Conservation (phyloP, 2,797 vertebrate species). For the Anolis apletophallus region DNA sequence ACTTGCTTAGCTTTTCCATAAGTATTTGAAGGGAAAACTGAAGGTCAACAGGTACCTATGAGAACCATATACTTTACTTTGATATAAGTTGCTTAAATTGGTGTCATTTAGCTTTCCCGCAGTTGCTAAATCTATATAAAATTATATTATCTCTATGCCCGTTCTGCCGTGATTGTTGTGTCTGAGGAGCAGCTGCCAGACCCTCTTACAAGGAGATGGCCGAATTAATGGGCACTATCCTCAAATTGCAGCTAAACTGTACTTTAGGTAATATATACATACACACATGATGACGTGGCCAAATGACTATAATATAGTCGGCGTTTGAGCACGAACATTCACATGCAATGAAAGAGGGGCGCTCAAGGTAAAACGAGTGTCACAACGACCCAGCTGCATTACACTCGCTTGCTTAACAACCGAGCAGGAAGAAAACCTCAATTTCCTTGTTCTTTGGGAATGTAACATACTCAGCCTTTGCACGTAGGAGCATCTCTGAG, state of each 20-base stretch:
- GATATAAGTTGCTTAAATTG: background rate
- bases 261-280: background rate
- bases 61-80: too few relatives aligned
- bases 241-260: background rate
- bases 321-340: background rate
- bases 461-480: background rate
- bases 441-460: background rate
- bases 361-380: background rate
- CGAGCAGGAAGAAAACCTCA: background rate
- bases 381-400: background rate
- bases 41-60: rapidly evolving
- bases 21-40: background rate
- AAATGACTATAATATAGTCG: background rate
- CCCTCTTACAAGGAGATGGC: background rate
- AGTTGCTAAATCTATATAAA: background rate
- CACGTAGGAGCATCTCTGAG: too few relatives aligned
- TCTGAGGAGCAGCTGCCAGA: background rate
- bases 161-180: background rate
- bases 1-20: too few relatives aligned
- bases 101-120: background rate
- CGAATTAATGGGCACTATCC: slow-evolving; percentile 2
- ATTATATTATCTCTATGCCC: background rate
- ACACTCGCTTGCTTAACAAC: background rate
- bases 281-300: background rate
- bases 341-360: too few relatives aligned